Evolutionary conservation across 1,140 invertebrate species (phyloP).

Genomic region (Caerostris darwini): DNA sequence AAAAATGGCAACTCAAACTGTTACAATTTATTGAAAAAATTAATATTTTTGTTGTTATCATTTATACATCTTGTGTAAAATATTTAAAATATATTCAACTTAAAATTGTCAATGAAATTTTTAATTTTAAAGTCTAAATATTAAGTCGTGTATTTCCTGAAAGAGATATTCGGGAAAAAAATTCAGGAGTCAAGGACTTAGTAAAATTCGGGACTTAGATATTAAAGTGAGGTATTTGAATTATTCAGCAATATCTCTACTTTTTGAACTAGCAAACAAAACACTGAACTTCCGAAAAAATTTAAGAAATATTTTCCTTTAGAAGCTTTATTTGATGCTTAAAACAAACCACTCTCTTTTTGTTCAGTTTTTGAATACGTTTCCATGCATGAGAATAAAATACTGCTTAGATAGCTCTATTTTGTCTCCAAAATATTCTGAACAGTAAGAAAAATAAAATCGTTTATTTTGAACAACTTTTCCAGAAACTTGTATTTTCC

Average conservation of each 20-base stretch:
- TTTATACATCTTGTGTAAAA: too few relatives aligned
- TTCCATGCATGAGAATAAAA: background rate
- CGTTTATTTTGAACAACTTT: background rate
- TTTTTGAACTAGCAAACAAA: background rate
- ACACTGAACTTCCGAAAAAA: background rate
- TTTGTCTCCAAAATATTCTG: background rate
- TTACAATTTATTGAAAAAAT: too few relatives aligned
- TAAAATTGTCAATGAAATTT: too few relatives aligned
- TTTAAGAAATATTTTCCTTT: background rate
- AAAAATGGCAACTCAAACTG: too few relatives aligned
- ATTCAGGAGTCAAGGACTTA: background rate
- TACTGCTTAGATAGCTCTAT: background rate
- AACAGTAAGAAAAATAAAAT: background rate
- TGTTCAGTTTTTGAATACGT: background rate
- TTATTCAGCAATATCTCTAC: slow-evolving; percentile 6
- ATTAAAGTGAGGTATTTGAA: background rate
- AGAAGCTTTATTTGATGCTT: background rate
- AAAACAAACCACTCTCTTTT: background rate
- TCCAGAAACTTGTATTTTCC: background rate
- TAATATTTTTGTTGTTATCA: too few relatives aligned
- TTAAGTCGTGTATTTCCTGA: background rate
- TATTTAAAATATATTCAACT: too few relatives aligned
- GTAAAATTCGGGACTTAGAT: background rate
- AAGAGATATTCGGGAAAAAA: background rate
- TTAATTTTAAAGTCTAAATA: background rate